A percentile compares a stretch with the other conserved stretches of the same genome.
Conservation (phyloP, 2,113 vertebrate genomes). For the Daboia siamensis region DNA sequence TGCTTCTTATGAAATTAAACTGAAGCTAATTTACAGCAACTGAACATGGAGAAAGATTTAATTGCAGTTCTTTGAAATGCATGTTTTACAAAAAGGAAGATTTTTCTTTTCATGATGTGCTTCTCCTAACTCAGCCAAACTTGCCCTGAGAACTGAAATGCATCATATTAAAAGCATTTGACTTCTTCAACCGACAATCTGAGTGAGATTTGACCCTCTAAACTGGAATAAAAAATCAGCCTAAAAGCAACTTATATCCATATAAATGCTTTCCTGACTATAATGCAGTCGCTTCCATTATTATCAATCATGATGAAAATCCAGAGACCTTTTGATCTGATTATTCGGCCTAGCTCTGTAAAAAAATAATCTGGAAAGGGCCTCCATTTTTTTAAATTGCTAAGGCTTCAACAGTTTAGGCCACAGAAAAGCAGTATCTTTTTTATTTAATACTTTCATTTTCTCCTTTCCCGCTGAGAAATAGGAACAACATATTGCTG, state of each 20-base stretch:
- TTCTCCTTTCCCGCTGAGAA: neutral
- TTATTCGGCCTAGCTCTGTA: constrained; percentile 29
- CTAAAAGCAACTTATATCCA: constrained; percentile 41
- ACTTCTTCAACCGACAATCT: constrained; percentile 22
- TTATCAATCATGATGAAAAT: constrained; percentile 34
- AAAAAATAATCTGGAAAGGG: constrained; percentile 37
- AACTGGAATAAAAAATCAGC: constrained; percentile 37
- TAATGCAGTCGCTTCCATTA: neutral
- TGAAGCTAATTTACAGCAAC: neutral
- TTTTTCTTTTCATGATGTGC: neutral
- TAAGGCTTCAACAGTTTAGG: constrained; percentile 46
- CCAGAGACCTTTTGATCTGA: constrained; percentile 24
- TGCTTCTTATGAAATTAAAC: neutral
- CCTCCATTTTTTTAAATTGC: constrained; percentile 27
- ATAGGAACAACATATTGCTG: constrained; percentile 44
- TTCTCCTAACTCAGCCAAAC: neutral
- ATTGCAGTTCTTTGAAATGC: neutral
- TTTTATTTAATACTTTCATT: constrained; percentile 13
- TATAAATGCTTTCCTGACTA: constrained; percentile 36
- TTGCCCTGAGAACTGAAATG: neutral
- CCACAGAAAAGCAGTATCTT: constrained; percentile 33
- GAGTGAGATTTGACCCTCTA: constrained; percentile 36
- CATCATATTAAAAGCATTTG: constrained; percentile 13
- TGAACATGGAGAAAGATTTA: neutral
- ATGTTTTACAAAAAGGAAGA: neutral